Conservation (phyloP, 1,140 invertebrate species). For the Archivesica marissinica region DNA sequence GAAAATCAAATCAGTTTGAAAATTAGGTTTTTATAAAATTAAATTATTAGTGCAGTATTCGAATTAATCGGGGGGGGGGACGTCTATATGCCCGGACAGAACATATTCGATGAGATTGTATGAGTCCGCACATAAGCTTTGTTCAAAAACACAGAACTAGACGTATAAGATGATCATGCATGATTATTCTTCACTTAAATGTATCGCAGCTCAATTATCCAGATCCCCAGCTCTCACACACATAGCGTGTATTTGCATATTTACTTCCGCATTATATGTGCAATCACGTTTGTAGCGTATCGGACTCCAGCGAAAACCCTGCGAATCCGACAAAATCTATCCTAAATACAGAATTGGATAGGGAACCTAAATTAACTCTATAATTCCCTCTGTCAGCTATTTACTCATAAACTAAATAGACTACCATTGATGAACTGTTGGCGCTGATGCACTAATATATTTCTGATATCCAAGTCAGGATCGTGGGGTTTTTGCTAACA, state of each 20-base stretch:
- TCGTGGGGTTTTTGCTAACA: slow-evolving; percentile 7
- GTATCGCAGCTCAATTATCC: background rate
- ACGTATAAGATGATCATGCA: too few species aligned
- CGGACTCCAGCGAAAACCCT: background rate
- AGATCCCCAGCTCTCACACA: slow-evolving; percentile 10
- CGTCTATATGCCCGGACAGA: too few species aligned
- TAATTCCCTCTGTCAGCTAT: slow-evolving; percentile 20
- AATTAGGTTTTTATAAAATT: too few species aligned
- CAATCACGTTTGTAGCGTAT: background rate
- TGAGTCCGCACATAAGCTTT: too few species aligned
- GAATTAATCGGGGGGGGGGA: too few species aligned
- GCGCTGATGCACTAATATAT: slow-evolving; percentile 17
- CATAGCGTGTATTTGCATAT: background rate
- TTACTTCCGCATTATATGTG: background rate
- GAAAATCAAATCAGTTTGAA: too few species aligned
- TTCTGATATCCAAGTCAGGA: slow-evolving; percentile 22
- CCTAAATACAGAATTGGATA: slow-evolving; percentile 5
- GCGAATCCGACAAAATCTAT: background rate
- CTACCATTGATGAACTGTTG: slow-evolving; percentile 24
- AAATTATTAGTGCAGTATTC: too few species aligned
- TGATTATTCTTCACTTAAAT: background rate
- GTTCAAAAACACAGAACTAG: too few species aligned
- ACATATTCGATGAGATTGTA: too few species aligned
- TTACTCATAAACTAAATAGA: slow-evolving; percentile 30
- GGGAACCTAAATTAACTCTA: slow-evolving; percentile 30